phyloP scores from a whole-genome alignment of 2,797 vertebrate genomes.

The Tinamus major region DNA sequence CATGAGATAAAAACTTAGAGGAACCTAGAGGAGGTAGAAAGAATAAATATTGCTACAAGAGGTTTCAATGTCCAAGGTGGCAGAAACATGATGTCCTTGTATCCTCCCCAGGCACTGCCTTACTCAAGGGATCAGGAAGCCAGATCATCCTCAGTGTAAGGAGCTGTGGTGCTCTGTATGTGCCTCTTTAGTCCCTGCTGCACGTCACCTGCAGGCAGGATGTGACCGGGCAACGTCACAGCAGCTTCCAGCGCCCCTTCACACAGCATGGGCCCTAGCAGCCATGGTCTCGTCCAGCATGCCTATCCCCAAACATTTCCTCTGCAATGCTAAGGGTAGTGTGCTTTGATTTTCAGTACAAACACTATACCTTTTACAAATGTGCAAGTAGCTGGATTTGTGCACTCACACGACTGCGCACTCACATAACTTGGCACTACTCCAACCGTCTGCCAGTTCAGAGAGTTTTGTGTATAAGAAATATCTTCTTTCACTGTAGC shows the following conservation, averaged over 20 bases:
- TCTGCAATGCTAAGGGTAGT: neutral
- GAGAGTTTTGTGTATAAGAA: neutral
- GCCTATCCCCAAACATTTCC: neutral
- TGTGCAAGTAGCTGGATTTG: neutral
- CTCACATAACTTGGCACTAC: neutral
- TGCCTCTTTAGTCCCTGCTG: neutral
- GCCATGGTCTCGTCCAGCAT: fast-evolving
- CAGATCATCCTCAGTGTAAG: neutral
- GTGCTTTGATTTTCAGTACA: neutral
- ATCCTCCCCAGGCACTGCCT: neutral
- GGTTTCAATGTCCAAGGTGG: neutral
- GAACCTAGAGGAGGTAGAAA: fast-evolving
- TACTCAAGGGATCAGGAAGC: fast-evolving
- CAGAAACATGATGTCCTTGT: neutral
- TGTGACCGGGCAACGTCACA: fast-evolving
- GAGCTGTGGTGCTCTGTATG: neutral
- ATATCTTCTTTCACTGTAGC: neutral
- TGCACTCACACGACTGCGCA: neutral
- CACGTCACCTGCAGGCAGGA: neutral
- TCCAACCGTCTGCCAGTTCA: neutral
- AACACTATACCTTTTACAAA: neutral
- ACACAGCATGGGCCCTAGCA: fast-evolving
- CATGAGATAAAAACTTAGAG: neutral
- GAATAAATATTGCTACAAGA: neutral
- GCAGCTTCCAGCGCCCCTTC: neutral